These are phyloP conservation scores for Oreochromis spilurus DNA, from an alignment of 2,113 vertebrate species.

Conservation along the genomic window DNA sequence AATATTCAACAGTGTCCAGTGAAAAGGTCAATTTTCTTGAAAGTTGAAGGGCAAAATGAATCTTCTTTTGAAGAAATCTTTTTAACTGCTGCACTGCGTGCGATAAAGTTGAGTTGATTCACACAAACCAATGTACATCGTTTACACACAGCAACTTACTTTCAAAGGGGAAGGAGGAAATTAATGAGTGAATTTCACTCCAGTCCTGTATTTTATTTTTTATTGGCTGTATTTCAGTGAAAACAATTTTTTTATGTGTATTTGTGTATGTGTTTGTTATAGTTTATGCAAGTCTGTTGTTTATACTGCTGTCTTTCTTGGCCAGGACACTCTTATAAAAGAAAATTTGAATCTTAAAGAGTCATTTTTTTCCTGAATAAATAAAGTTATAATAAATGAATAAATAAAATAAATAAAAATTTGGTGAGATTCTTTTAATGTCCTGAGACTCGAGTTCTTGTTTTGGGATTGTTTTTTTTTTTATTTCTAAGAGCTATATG, in stretches of 20 bases:
- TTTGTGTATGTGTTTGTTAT: not conserved
- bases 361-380: not conserved
- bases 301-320: not conserved
- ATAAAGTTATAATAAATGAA: not conserved
- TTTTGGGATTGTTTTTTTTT: not conserved
- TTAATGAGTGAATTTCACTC: not conserved
- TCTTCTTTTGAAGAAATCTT: not conserved
- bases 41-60: not conserved
- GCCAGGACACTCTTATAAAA: not conserved
- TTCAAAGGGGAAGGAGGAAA: not conserved
- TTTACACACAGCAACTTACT: not conserved
- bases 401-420: not conserved
- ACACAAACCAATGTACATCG: not conserved
- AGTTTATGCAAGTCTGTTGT: not conserved
- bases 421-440: not conserved
- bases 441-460: not conserved
- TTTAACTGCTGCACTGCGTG: not conserved
- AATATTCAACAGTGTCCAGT: not conserved
- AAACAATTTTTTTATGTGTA: not conserved
- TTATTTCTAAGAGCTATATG: not conserved
- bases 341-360: not conserved
- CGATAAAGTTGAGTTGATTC: not conserved
- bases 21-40: not conserved
- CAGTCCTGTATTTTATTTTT: not conserved
- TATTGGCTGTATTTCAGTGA: not conserved